Conservation (phyloP, 1,140 invertebrate genomes). For the Plutomurus gul region DNA sequence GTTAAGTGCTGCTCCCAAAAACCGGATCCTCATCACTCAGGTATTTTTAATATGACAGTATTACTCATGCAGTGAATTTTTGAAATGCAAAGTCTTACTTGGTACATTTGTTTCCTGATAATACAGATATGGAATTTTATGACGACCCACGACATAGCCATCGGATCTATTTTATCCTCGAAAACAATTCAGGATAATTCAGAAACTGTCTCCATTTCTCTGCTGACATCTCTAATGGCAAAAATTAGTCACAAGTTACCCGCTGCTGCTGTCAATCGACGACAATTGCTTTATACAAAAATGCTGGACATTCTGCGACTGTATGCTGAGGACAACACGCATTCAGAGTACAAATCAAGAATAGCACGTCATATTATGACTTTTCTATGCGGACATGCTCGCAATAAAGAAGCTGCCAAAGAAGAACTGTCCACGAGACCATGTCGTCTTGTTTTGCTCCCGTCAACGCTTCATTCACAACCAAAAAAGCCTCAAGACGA, state of each 20-base stretch:
- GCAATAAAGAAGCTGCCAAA: neutral
- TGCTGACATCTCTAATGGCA: constrained; percentile 45
- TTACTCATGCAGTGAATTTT: neutral
- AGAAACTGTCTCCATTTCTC: neutral
- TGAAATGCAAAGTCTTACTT: neutral
- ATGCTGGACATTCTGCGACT: constrained; percentile 31
- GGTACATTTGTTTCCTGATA: too few relatives aligned
- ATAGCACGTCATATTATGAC: constrained; percentile 22
- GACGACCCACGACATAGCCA: neutral
- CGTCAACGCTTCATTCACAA: neutral
- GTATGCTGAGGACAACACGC: neutral
- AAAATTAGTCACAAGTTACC: constrained; percentile 23
- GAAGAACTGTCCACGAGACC: neutral
- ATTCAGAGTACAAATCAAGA: neutral
- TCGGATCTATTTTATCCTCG: neutral
- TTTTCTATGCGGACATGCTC: constrained; percentile 36
- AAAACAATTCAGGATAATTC: neutral
- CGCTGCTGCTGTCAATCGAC: neutral
- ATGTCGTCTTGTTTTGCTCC: constrained; percentile 4
- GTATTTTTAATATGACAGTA: constrained; percentile 27
- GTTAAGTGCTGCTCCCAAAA: constrained; percentile 28
- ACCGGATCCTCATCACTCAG: constrained; percentile 6
- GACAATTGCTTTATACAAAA: neutral
- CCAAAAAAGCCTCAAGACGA: constrained; percentile 16
- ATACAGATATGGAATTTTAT: constrained; percentile 51